Base-by-base conservation (phyloP, 2,888 invertebrate species). In the Apotomis capreana region DNA sequence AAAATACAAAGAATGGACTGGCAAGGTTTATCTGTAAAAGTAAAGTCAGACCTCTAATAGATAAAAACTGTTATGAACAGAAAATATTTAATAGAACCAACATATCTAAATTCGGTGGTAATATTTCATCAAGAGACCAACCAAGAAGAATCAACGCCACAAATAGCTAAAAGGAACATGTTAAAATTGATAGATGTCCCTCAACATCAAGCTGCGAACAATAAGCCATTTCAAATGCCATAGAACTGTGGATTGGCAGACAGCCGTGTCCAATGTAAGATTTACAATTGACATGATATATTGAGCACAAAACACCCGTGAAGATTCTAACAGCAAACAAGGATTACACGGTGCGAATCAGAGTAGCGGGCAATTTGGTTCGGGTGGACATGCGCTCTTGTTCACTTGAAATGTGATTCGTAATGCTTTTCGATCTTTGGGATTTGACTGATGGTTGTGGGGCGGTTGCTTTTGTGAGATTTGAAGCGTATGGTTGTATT, bases 231-330 rank as follows among this genome's bases (percentile, higher is more conserved):
- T 58, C 63, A 64, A 64, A 81, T 82, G 85, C 81, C 80, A 79
- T 79, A 79, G 77, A 70, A 74, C 81, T 83, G 85, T 84, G 82
- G 85, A 86, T 81, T 78, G 80, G 85, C 79, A 84, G 90, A 90
- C 90, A 90, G 83, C 84, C 91, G 87, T 88, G 83, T 84, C 85
- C 79, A 90, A 91, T 89, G 77, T 83, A 90, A 49, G 58, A 52
- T 72, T 62, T 68, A 72, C 72, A 92, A 92, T 88, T 84, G 86
- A 81, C 78, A 84, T 87, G 90, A 91, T 91, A 90, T 89, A 88
- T 87, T 89, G 89, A 85, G 87, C 86, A 89, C 86, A 90, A 91
- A 90, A 89, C 84, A 84, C 83, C 91, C 90, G 88, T 91, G 91
- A 89, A 89, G 87, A 86, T 82, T 84, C 81, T 84, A 86, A 89